Conservation (phyloP, 2,888 invertebrate species). For the Clostera curtula region DNA sequence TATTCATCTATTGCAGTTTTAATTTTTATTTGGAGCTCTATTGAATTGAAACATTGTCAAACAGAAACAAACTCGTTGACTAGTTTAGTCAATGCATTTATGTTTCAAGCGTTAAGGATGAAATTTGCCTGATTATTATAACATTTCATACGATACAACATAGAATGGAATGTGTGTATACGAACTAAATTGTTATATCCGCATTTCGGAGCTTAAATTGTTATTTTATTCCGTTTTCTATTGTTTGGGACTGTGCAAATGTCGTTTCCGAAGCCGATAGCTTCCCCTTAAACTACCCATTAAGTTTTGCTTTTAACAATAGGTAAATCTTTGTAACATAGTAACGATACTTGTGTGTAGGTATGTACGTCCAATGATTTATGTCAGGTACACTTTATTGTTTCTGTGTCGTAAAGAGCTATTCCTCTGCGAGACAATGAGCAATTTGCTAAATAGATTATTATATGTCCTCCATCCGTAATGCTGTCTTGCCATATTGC, state of each 20-base stretch:
- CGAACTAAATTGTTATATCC: conserved; percentile 60
- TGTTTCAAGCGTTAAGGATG: too few relatives aligned
- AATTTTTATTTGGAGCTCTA: too few relatives aligned
- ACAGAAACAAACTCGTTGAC: too few relatives aligned
- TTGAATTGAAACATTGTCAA: too few relatives aligned
- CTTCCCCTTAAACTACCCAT: conserved; percentile 35
- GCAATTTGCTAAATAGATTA: conserved; percentile 71
- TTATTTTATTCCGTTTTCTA: conserved; percentile 36
- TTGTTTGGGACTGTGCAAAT: conserved; percentile 52
- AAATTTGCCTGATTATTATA: too few relatives aligned
- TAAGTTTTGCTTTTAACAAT: conserved; percentile 52
- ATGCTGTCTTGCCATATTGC: conserved; percentile 72
- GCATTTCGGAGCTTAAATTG: conserved; percentile 32
- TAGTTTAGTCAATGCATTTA: too few relatives aligned
- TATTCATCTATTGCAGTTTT: too few relatives aligned
- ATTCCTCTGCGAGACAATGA: conserved; percentile 67
- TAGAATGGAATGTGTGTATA: conserved; percentile 56
- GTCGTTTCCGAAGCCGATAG: conserved; percentile 27
- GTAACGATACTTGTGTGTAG: conserved; percentile 46
- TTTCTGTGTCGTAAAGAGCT: conserved; percentile 66
- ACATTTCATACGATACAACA: too few relatives aligned
- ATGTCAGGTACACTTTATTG: conserved; percentile 64
- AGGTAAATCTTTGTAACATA: conserved; percentile 49
- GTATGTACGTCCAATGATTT: conserved; percentile 62
- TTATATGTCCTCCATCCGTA: conserved; percentile 67